Percentiles rank a stretch among this genome's conserved stretches.
Conservation (phyloP, 1,140 invertebrate species). For the Zaprionus tsacasi region DNA sequence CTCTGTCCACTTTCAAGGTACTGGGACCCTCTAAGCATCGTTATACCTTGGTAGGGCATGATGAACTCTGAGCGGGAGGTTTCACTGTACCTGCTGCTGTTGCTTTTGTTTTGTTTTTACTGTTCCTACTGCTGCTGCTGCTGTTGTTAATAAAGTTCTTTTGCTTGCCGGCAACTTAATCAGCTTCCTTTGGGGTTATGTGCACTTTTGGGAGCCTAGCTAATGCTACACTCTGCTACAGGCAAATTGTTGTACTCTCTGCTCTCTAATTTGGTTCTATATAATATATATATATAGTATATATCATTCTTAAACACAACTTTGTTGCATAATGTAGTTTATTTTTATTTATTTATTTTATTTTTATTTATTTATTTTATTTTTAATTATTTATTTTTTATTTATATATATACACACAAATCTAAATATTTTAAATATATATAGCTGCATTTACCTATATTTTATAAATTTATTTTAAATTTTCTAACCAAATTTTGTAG, state of each 20-base stretch:
- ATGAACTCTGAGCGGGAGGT: slow-evolving; percentile 58
- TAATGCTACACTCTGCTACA: slow-evolving; percentile 39
- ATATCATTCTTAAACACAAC: no score
- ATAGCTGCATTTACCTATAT: no score
- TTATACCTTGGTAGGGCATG: slow-evolving; percentile 58
- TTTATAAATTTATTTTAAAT: no score
- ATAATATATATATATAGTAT: no score
- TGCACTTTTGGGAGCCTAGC: slow-evolving; percentile 24
- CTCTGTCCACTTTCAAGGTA: slow-evolving; percentile 54
- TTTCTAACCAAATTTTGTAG: no score
- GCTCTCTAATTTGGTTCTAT: background rate
- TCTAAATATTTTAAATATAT: no score
- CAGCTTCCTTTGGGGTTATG: slow-evolving; percentile 21
- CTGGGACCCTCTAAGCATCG: slow-evolving; percentile 66
- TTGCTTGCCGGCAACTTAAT: slow-evolving; percentile 59
- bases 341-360: background rate
- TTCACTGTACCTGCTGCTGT: slow-evolving; percentile 22
- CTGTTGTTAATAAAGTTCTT: slow-evolving; percentile 65
- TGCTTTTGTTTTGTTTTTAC: slow-evolving; percentile 16
- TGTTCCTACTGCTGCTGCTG: slow-evolving; percentile 27
- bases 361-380: no score
- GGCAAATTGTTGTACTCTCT: background rate
- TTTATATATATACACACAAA: no score
- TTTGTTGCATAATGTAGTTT: background rate
- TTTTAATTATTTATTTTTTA: no score